phyloP scores from a whole-genome alignment of 2,797 vertebrate genomes.

The Tympanoctomys barrerae region DNA sequence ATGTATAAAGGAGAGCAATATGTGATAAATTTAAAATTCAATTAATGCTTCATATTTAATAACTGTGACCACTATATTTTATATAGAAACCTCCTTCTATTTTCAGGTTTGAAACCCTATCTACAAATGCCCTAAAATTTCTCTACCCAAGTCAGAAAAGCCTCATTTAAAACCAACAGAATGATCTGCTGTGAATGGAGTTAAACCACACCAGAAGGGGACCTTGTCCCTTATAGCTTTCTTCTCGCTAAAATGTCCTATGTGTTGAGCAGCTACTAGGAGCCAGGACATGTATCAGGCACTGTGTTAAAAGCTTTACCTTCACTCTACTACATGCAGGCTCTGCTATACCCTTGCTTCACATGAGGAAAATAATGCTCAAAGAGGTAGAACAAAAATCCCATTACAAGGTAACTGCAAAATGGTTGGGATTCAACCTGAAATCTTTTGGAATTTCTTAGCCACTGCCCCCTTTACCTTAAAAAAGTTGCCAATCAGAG shows the following conservation, averaged over 20 bases:
- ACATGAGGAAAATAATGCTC: slow-evolving; percentile 25
- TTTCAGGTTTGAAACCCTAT: not conserved
- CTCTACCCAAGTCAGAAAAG: slow-evolving; percentile 1
- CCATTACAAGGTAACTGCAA: not conserved
- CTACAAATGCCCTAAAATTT: not conserved
- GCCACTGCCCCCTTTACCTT: not conserved
- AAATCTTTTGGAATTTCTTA: slow-evolving; percentile 3
- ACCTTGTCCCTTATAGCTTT: not conserved
- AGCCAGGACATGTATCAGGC: not conserved
- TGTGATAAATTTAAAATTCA: slow-evolving; percentile 43
- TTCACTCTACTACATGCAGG: not conserved
- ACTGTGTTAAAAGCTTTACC: not conserved
- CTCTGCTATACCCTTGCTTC: not conserved
- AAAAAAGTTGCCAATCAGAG: slow-evolving; percentile 37
- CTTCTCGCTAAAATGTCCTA: not conserved
- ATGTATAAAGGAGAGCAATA: not conserved
- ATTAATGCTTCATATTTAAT: slow-evolving; percentile 7
- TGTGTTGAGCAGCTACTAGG: not conserved
- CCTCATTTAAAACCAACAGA: not conserved
- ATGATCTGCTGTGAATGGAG: not conserved
- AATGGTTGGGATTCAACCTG: not conserved
- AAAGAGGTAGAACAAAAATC: not conserved
- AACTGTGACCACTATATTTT: not conserved
- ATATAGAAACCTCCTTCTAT: not conserved
- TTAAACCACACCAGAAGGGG: not conserved